Base-by-base conservation (phyloP, 2,888 invertebrate species). In the Actias luna region DNA sequence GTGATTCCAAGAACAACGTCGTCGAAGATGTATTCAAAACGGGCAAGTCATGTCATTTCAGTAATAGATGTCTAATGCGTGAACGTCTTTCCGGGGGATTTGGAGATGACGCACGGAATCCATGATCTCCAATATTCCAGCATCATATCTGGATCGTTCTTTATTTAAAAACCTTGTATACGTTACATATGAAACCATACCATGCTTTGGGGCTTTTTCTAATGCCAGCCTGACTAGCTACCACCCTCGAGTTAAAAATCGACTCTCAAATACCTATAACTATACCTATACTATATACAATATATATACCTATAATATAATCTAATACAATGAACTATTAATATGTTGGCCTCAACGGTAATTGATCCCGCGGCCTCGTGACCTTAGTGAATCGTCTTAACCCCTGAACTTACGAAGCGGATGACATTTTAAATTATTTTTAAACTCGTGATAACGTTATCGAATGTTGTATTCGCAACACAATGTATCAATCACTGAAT, bases 391-490 rank as follows among this genome's bases (percentile, higher is more conserved):
- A 50, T 50, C 46, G 10, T 50, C 46, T 50, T 22, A 12, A 50
- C 46, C 3, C 12, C 46, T 25, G 46, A 25, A 50, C 46, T 50
- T 50, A 25, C 14, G 25, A 25, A 12, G 46, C 46, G 46, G 46
- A 50, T 50, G 46, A 25, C 46, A 50, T 25, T 25, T n/a, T 50
- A 50, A 25, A 50, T 50, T 50, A 50, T 50, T 25, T 50, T 50
- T 50, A 50, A 50, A 50, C 25, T 50, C 12, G 12, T 16, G 46
- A 50, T 50, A 50, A 50, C 46, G 2, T 50, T 50, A 50, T 50
- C 46, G 25, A 0, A 25, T 4, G 22, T 50, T 25, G 22, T 50
- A 50, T 50, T 22, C 25, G 46, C 46, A 12, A 42, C 36, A 5
- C 18, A 18, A 42, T 42, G 18, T 42, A 5, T 42, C 7, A 42